These are phyloP conservation scores for Colinus virginianus DNA, from an alignment of 2,113 vertebrate species.

Conservation along the genomic window DNA sequence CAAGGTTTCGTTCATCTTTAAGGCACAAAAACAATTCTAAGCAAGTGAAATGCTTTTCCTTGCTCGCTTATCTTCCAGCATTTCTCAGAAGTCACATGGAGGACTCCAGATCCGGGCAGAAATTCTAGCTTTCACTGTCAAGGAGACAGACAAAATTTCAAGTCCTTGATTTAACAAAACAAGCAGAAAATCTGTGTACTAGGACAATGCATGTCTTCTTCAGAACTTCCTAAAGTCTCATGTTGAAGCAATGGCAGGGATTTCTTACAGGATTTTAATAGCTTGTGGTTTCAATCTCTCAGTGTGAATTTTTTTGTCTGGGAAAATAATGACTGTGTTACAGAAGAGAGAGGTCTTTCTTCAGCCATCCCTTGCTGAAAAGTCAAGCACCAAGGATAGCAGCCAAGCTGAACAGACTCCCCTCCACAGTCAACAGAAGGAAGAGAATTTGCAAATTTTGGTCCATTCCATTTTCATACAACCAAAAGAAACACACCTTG, in stretches of 20 bases:
- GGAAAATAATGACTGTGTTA: not conserved
- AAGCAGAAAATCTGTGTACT: not conserved
- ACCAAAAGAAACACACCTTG: not conserved
- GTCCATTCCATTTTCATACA: not conserved
- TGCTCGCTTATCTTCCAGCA: not conserved
- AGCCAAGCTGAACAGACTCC: not conserved
- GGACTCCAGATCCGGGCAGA: not conserved
- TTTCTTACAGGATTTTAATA: not conserved
- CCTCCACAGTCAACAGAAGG: not conserved
- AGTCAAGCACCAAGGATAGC: not conserved
- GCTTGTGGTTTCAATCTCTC: not conserved
- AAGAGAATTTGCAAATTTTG: not conserved
- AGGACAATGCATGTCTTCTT: not conserved
- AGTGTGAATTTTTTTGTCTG: not conserved
- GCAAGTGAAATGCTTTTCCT: not conserved
- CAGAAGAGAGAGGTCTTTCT: not conserved
- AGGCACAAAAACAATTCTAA: not conserved
- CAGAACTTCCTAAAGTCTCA: not conserved
- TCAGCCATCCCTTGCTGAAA: not conserved
- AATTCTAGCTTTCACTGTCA: not conserved
- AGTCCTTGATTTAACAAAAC: not conserved
- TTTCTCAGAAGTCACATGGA: not conserved
- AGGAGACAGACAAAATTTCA: not conserved
- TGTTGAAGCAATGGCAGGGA: not conserved
- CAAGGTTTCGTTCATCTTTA: slow-evolving; percentile 14